These are phyloP conservation scores for Acanthosepion esculentum DNA, from an alignment of 2,888 invertebrate genomes.

Conservation along the genomic window DNA sequence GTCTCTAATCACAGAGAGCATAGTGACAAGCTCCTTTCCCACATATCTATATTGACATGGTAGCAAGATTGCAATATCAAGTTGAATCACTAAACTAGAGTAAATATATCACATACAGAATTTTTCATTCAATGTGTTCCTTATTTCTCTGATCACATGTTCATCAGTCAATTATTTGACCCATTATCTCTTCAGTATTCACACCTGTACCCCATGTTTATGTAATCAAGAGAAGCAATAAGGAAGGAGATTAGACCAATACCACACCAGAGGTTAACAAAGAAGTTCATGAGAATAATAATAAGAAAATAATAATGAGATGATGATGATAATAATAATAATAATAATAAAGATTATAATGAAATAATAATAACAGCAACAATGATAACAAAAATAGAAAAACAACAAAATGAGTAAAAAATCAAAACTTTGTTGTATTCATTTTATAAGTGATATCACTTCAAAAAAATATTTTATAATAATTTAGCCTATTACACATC, in stretches of 20 bases:
- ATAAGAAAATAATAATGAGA: background rate
- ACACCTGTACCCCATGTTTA: background rate
- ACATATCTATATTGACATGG: conserved; percentile 46
- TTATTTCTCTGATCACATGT: background rate
- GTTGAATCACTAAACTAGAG: conserved; percentile 17
- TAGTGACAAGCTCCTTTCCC: background rate
- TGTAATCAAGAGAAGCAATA: background rate
- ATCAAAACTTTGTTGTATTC: background rate
- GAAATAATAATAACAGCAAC: background rate
- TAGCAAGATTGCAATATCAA: conserved; percentile 36
- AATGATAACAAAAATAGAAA: background rate
- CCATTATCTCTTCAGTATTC: background rate
- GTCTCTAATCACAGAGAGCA: background rate
- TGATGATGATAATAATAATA: background rate
- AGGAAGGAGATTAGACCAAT: background rate
- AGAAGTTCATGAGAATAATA: background rate
- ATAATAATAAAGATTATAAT: background rate
- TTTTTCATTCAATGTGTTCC: background rate
- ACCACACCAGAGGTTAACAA: conserved; percentile 33
- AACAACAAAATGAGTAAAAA: background rate
- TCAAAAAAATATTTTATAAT: no score
- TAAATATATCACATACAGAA: conserved; percentile 8
- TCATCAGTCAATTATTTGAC: background rate
- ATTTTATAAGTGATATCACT: background rate
- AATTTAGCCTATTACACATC: background rate